Base-by-base conservation (phyloP, 2,797 vertebrate genomes). In the Fistularia commersonii region DNA sequence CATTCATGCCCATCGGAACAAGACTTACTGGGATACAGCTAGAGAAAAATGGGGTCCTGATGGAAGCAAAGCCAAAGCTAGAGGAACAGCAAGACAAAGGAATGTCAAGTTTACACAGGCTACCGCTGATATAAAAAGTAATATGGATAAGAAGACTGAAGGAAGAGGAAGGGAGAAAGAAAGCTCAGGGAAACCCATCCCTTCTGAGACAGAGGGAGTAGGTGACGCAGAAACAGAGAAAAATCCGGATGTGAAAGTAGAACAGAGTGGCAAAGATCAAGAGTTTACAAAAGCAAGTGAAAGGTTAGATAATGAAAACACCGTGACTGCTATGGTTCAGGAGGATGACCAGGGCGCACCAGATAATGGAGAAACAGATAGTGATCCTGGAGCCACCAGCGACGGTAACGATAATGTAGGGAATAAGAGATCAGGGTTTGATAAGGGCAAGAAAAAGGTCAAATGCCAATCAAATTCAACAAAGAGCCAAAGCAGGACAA, bases 21-120 rank as follows among this genome's bases (percentile, higher is more conserved):
- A 89, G 69, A 92, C 80, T 35, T 91, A 91, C 74, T 74, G 82
- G 85, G 78, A 82, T 2, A 68, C 48, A 15, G 77, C 57, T 0
- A 61, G 74, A 62, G 88, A 90, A 45, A 91, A 81, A 49, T 89
- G 83, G 88, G 79, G 74, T 12, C 65, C 72, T 6, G 62, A 6
- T 9, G 81, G 79, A 41, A 69, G 64, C 70, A 61, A 72, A 44
- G 47, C 53, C 12, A 76, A 66, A 23, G 41, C 69, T 45, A 46
- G 41, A 6, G 11, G 5, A 14, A 67, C 58, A 13, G 49, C 15
- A 8, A 57, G n/a, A 43, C 58, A 66, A 41, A 82, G 73, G 47
- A 64, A 47, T 3, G 58, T 59, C 8, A 81, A 53, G 51, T 54
- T 47, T 48, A 34, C 69, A 41, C 36, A 51, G 37, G 76, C 46